Evolutionary conservation across 2,113 vertebrate species (phyloP).

Genomic region (Phalacrocorax pelagicus): DNA sequence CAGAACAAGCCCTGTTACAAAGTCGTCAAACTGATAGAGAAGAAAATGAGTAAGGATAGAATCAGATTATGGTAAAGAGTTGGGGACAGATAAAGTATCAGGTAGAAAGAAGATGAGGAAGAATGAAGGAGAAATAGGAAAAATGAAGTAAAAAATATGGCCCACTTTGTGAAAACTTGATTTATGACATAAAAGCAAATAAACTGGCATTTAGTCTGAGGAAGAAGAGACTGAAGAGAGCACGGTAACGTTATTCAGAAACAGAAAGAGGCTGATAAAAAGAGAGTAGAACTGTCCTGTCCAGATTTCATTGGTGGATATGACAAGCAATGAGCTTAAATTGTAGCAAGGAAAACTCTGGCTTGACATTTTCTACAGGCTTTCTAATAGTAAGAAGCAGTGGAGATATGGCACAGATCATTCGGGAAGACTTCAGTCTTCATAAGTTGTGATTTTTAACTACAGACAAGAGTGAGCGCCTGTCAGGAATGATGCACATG

Average conservation of each 20-base stretch:
- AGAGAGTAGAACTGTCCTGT: background rate
- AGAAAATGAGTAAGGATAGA: background rate
- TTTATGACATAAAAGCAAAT: background rate
- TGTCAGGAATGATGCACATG: background rate
- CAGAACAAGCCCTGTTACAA: background rate
- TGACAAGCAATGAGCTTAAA: background rate
- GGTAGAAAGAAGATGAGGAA: background rate
- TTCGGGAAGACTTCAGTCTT: background rate
- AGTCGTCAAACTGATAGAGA: background rate
- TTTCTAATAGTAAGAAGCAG: background rate
- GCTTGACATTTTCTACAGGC: background rate
- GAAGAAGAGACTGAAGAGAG: background rate
- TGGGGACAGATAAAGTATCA: background rate
- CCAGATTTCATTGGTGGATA: background rate
- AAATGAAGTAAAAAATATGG: background rate
- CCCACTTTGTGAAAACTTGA: background rate
- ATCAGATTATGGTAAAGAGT: background rate
- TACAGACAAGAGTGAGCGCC: background rate
- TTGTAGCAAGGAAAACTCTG: background rate
- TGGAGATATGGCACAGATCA: background rate
- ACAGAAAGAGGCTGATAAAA: background rate
- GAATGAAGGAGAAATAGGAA: background rate
- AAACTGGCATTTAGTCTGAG: background rate
- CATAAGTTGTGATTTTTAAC: background rate
- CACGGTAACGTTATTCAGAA: background rate